phyloP scores from a whole-genome alignment of 1,140 invertebrate species.

The Cherax quadricarinatus region DNA sequence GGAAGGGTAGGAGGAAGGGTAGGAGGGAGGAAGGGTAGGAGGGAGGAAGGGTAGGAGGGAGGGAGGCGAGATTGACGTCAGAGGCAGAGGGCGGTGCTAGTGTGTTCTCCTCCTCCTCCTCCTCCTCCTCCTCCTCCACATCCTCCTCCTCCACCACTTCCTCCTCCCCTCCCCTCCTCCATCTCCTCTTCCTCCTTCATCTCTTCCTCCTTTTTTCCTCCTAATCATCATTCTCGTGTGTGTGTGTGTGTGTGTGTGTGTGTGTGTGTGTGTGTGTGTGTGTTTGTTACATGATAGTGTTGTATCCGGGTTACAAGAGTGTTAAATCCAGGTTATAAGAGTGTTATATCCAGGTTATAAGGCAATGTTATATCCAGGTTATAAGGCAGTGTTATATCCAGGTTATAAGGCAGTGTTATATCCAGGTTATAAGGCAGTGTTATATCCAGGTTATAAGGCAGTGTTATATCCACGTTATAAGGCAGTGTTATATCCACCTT shows the following conservation, averaged over 20 bases:
- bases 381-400: no score
- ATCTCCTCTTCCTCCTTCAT: neutral
- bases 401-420: no score
- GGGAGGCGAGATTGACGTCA: constrained; percentile 29
- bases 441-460: no score
- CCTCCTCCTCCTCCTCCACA: neutral
- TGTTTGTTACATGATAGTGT: neutral
- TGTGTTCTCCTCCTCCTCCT: no score
- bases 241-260: neutral
- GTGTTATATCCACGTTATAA: no score
- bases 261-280: neutral
- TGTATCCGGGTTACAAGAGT: no score
- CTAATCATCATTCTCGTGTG: neutral
- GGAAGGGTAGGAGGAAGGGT: no score
- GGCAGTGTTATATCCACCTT: no score
- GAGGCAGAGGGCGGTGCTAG: constrained; percentile 19
- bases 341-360: no score
- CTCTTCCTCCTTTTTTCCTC: neutral
- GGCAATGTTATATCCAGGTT: no score
- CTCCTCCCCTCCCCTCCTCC: neutral
- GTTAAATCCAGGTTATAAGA: no score
- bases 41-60: neutral
- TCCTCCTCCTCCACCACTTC: neutral
- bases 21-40: neutral
- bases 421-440: no score